Percentiles rank a stretch among this genome's conserved stretches.
These are phyloP conservation scores for Lateolabrax maculatus DNA, from an alignment of 2,797 vertebrate species.

Conservation along the genomic window DNA sequence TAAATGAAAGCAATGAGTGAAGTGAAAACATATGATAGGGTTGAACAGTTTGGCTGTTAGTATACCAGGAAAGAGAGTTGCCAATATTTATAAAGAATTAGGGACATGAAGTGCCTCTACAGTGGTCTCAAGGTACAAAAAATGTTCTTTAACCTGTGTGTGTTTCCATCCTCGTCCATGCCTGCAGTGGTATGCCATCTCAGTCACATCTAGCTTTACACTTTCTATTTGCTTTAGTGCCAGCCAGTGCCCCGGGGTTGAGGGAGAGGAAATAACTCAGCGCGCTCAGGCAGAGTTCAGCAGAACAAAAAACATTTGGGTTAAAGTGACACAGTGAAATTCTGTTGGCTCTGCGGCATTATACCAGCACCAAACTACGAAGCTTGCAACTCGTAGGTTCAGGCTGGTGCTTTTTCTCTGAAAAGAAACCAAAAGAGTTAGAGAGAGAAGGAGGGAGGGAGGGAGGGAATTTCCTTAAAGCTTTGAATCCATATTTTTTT, in stretches of 20 bases:
- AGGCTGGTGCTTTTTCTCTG: conserved; percentile 33
- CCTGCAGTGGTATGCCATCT: conserved; percentile 31
- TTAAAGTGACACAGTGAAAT: conserved; percentile 60
- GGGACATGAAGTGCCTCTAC: not conserved
- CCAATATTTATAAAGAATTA: not conserved
- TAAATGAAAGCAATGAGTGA: not conserved
- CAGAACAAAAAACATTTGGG: conserved; percentile 68
- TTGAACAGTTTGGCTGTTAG: not conserved
- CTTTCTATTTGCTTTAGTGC: conserved; percentile 67
- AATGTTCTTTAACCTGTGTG: conserved; percentile 14
- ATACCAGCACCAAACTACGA: conserved; percentile 45
- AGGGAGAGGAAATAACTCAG: conserved; percentile 65
- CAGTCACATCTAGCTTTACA: conserved; percentile 61
- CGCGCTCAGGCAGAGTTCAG: conserved; percentile 53
- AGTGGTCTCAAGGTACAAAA: conserved; percentile 12
- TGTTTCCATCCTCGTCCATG: conserved; percentile 20
- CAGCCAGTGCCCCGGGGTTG: conserved; percentile 44
- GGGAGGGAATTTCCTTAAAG: conserved; percentile 59
- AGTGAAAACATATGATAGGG: not conserved
- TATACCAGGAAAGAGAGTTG: not conserved
- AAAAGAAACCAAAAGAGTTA: conserved; percentile 30
- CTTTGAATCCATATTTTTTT: conserved; percentile 48
- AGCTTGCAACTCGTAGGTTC: conserved; percentile 42
- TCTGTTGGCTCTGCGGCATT: conserved; percentile 55
- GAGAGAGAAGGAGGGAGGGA: conserved; percentile 22